These are phyloP conservation scores for Phrynosoma blainvillii DNA, from an alignment of 2,113 vertebrate genomes.

Conservation along the genomic window DNA sequence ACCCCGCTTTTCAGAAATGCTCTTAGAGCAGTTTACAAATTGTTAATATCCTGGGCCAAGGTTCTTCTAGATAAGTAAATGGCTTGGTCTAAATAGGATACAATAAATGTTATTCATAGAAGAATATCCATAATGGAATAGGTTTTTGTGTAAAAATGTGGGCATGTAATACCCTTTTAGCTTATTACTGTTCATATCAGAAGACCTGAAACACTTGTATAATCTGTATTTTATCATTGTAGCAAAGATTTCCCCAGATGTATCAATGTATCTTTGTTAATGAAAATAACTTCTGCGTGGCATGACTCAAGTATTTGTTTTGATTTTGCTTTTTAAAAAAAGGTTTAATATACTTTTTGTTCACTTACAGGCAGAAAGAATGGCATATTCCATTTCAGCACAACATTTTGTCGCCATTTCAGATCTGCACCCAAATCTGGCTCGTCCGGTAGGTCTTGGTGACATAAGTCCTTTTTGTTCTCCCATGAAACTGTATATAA, in stretches of 20 bases:
- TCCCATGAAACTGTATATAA: slow-evolving; percentile 52
- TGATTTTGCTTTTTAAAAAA: slow-evolving; percentile 27
- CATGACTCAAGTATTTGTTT: slow-evolving; percentile 16
- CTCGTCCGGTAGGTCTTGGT: slow-evolving; percentile 83
- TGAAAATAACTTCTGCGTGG: slow-evolving; percentile 52
- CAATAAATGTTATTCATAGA: neutral
- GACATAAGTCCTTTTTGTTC: slow-evolving; percentile 55
- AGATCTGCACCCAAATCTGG: slow-evolving; percentile 88
- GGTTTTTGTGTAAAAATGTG: neutral
- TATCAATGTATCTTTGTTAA: slow-evolving; percentile 32
- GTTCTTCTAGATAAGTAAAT: neutral
- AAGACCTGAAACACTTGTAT: slow-evolving; percentile 29
- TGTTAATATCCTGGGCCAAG: no score
- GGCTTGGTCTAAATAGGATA: neutral
- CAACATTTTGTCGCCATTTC: slow-evolving; percentile 82
- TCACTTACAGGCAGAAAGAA: slow-evolving; percentile 74
- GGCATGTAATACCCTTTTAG: neutral
- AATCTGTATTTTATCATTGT: neutral
- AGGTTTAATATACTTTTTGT: slow-evolving; percentile 53
- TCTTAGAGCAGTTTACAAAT: no score
- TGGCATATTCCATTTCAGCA: slow-evolving; percentile 72
- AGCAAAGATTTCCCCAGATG: slow-evolving; percentile 18
- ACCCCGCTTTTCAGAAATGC: no score
- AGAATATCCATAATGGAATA: neutral
- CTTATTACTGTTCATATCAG: slow-evolving; percentile 25